phyloP scores from a whole-genome alignment of 2,888 invertebrate genomes.

The Beris morrisii region DNA sequence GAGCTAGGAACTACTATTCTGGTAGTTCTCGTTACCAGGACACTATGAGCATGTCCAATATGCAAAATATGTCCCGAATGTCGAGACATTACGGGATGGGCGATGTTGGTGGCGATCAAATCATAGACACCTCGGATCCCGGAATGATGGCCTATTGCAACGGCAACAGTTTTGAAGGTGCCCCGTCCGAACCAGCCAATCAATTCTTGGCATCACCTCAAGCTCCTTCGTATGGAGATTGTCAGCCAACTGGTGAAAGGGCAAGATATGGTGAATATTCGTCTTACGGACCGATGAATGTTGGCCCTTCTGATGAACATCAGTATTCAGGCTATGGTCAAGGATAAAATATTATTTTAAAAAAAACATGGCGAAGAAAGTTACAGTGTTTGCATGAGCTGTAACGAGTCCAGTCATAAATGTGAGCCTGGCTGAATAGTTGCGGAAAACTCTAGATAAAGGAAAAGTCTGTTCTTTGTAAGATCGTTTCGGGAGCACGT shows the following conservation, averaged over 20 bases:
- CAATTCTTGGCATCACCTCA: conserved; percentile 9
- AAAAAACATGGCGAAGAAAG: too few species aligned
- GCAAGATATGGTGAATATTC: background rate
- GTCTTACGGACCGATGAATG: conserved; percentile 8
- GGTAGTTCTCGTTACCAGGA: background rate
- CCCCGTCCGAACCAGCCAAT: background rate
- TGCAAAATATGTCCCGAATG: background rate
- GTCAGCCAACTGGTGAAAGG: background rate
- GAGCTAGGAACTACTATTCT: background rate
- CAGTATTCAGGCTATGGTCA: too few species aligned
- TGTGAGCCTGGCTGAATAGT: too few species aligned
- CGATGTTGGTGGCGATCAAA: conserved; percentile 3
- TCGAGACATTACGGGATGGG: conserved; percentile 4
- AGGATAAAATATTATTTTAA: too few species aligned
- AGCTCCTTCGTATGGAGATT: conserved; percentile 10
- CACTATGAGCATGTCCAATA: background rate
- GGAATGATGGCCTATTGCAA: conserved; percentile 1
- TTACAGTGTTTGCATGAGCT: too few species aligned
- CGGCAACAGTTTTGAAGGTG: conserved; percentile 7
- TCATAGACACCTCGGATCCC: background rate
- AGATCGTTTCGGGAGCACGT: background rate
- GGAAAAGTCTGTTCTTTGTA: too few species aligned
- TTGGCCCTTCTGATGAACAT: too few species aligned
- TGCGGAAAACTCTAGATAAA: too few species aligned
- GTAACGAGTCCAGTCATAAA: too few species aligned